phyloP scores from a whole-genome alignment of 2,113 vertebrate genomes.

The Thamnophis sirtalis region DNA sequence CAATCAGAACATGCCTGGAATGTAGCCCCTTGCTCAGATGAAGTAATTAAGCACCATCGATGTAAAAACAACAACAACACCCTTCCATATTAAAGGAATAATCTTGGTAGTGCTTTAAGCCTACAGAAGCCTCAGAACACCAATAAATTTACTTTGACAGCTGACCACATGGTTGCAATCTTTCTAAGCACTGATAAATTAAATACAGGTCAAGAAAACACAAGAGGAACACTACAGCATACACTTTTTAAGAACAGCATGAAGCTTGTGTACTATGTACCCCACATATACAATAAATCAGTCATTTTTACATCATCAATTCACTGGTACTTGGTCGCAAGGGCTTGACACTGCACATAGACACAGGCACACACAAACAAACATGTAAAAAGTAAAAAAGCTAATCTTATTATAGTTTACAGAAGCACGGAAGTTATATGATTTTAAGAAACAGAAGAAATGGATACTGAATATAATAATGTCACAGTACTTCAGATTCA shows the following conservation, averaged over 20 bases:
- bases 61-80: slow-evolving; percentile 10
- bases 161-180: slow-evolving; percentile 43
- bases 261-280: not conserved
- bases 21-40: not conserved
- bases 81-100: slow-evolving; percentile 24
- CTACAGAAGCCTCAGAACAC: slow-evolving; percentile 29
- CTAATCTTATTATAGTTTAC: not conserved
- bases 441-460: not conserved
- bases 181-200: slow-evolving; percentile 42
- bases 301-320: slow-evolving; percentile 37
- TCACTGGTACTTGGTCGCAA: slow-evolving; percentile 18
- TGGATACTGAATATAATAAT: not conserved
- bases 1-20: slow-evolving; percentile 25
- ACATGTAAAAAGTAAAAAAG: not conserved
- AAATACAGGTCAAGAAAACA: slow-evolving; percentile 35
- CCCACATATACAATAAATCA: not conserved
- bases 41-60: slow-evolving; percentile 36
- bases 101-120: slow-evolving; percentile 26
- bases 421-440: not conserved
- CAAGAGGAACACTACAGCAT: slow-evolving; percentile 10
- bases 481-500: not conserved
- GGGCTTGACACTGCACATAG: not conserved
- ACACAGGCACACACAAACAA: not conserved
- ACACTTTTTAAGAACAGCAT: not conserved
- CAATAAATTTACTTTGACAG: slow-evolving; percentile 31